Conservation (phyloP, 2,888 invertebrate species). For the Drosophila multiciliata region DNA sequence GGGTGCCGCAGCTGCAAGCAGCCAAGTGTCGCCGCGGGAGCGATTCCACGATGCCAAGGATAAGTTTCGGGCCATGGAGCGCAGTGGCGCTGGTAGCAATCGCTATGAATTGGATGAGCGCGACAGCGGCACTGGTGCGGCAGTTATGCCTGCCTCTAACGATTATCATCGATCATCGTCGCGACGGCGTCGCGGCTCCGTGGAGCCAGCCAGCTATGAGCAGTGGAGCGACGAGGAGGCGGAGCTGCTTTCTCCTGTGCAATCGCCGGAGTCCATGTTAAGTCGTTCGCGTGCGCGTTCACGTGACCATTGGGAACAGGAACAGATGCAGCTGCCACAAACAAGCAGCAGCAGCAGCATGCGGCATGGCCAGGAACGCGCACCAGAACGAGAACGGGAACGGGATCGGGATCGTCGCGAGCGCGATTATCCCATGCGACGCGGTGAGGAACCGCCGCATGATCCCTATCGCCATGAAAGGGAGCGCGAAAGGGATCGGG, state of each 20-base stretch:
- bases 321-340: conserved; percentile 17
- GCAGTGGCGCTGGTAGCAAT: conserved; percentile 48
- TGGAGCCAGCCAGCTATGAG: conserved; percentile 75
- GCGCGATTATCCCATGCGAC: conserved; percentile 62
- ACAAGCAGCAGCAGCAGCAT: conserved; percentile 36
- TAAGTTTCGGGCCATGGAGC: conserved; percentile 92
- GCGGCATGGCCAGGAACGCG: conserved; percentile 44
- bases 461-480: conserved; percentile 69
- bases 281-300: conserved; percentile 71
- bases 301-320: conserved; percentile 67
- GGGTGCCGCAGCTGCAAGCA: conserved; percentile 1
- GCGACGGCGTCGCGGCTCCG: conserved; percentile 73
- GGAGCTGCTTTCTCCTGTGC: conserved; percentile 9
- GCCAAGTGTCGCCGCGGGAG: conserved; percentile 88
- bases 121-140: conserved; percentile 49
- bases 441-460: conserved; percentile 48
- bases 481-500: conserved; percentile 50
- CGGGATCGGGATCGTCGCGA: conserved; percentile 56
- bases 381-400: conserved; percentile 30
- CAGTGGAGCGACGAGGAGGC: conserved; percentile 84
- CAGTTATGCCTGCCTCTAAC: background rate
- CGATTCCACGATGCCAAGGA: conserved; percentile 94
- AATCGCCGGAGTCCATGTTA: conserved; percentile 32
- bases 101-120: conserved; percentile 87
- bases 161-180: conserved; percentile 59